These are phyloP conservation scores for Archivesica marissinica DNA, from an alignment of 1,140 invertebrate species.

Conservation along the genomic window DNA sequence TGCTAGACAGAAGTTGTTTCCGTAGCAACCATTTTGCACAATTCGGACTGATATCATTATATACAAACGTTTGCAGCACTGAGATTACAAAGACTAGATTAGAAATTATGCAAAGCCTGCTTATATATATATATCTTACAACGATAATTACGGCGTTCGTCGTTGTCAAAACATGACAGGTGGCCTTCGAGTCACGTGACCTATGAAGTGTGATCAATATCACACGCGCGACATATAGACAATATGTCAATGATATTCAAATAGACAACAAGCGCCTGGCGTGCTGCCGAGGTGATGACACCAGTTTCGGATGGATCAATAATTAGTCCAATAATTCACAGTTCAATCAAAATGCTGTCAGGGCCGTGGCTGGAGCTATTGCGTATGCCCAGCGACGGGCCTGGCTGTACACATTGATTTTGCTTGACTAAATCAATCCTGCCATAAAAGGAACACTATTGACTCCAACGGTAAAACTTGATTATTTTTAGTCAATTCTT, in stretches of 20 bases:
- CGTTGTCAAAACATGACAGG: conserved; percentile 10
- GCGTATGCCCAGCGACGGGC: no score
- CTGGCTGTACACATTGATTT: conserved; percentile 17
- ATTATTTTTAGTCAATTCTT: conserved; percentile 11
- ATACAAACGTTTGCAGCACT: no score
- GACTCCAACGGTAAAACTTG: background rate
- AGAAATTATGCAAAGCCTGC: no score
- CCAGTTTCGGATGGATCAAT: background rate
- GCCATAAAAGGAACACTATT: background rate
- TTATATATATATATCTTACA: no score
- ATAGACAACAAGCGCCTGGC: conserved; percentile 50
- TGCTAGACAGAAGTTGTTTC: no score
- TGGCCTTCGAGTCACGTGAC: conserved; percentile 3
- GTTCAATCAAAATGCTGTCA: conserved; percentile 14
- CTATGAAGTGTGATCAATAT: conserved; percentile 45
- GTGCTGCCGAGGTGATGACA: conserved; percentile 51
- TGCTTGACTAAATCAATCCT: conserved; percentile 18
- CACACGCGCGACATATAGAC: conserved; percentile 16
- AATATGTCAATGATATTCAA: conserved; percentile 16
- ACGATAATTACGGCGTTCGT: no score
- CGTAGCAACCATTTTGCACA: no score
- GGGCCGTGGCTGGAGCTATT: no score
- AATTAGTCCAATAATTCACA: conserved; percentile 18
- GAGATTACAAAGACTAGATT: no score
- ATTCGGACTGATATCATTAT: no score